These are phyloP conservation scores for Zaprionus taronus DNA, from an alignment of 1,140 invertebrate genomes.

Conservation along the genomic window DNA sequence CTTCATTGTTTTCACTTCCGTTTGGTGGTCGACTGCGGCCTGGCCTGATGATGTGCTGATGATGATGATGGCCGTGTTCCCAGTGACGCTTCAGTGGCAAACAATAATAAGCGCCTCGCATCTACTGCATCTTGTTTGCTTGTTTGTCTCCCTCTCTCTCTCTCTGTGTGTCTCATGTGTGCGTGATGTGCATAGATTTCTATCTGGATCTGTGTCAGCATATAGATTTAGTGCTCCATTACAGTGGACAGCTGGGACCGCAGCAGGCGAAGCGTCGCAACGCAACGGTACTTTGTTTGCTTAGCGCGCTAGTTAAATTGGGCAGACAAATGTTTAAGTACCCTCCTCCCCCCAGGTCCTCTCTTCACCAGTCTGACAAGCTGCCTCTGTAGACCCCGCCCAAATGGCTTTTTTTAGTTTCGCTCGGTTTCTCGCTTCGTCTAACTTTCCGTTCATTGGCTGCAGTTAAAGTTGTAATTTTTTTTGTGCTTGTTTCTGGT, in stretches of 20 bases:
- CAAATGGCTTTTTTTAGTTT: slow-evolving; percentile 10
- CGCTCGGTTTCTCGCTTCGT: slow-evolving; percentile 26
- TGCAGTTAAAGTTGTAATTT: slow-evolving; percentile 45
- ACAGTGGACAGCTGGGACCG: slow-evolving; percentile 44
- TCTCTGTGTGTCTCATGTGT: background rate
- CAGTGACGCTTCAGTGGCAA: slow-evolving; percentile 63
- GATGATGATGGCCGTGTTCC: slow-evolving; percentile 48
- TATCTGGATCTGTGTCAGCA: slow-evolving; percentile 53
- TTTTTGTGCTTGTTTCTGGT: slow-evolving; percentile 28
- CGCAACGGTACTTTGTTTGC: slow-evolving; percentile 48
- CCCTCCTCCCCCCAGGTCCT: background rate
- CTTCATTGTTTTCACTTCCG: slow-evolving; percentile 74
- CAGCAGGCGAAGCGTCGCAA: slow-evolving; percentile 7
- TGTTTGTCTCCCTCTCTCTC: slow-evolving; percentile 4
- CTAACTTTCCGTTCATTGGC: slow-evolving; percentile 43
- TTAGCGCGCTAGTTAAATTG: slow-evolving; percentile 62
- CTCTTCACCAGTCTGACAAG: background rate
- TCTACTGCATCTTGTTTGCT: slow-evolving; percentile 60
- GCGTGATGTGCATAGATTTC: slow-evolving; percentile 40
- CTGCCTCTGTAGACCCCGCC: background rate
- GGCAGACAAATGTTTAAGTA: slow-evolving; percentile 63
- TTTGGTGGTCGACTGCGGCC: slow-evolving; percentile 39
- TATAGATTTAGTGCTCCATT: slow-evolving; percentile 64
- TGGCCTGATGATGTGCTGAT: slow-evolving; percentile 30
- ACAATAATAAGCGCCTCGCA: slow-evolving; percentile 69